phyloP scores from a whole-genome alignment of 2,797 vertebrate species.

The Microctenopoma lineatum region DNA sequence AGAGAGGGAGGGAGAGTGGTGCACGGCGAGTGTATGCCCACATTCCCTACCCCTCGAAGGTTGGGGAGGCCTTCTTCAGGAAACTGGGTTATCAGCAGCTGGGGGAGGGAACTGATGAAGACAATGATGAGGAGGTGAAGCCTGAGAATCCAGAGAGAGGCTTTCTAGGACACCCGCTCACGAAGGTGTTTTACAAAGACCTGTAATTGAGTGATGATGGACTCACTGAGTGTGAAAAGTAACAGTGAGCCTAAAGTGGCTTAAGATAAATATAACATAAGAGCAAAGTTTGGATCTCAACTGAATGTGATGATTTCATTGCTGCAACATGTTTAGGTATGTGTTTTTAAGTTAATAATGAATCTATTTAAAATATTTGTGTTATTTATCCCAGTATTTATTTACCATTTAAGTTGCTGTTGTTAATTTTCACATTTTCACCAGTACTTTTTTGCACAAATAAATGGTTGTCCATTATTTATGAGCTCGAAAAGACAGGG shows the following conservation, averaged over 20 bases:
- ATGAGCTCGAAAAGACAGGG: not conserved
- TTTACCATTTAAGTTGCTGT: constrained; percentile 47
- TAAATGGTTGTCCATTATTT: constrained; percentile 12
- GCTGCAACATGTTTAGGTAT: constrained; percentile 15
- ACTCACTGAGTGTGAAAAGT: constrained; percentile 5
- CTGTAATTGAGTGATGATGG: constrained; percentile 68
- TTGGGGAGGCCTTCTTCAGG: constrained; percentile 85
- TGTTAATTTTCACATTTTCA: constrained; percentile 12
- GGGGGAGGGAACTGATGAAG: constrained; percentile 75
- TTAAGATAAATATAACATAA: constrained; percentile 11
- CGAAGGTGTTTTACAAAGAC: constrained; percentile 89
- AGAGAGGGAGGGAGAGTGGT: constrained; percentile 79
- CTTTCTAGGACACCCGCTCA: constrained; percentile 87
- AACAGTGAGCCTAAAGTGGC: not conserved
- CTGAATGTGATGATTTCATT: constrained; percentile 7
- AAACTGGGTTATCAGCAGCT: constrained; percentile 84
- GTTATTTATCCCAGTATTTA: constrained; percentile 69
- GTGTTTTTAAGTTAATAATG: constrained; percentile 19
- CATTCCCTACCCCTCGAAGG: constrained; percentile 84
- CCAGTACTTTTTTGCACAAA: not conserved
- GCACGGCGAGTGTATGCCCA: constrained; percentile 82
- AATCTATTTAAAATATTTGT: constrained; percentile 37
- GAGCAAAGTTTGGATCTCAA: constrained; percentile 14
- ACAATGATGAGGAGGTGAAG: constrained; percentile 63
- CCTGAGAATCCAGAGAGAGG: constrained; percentile 79